A percentile compares a stretch with the other conserved stretches of the same genome.
These are phyloP conservation scores for Calosoma granatense DNA, from an alignment of 1,140 invertebrate species.

Conservation along the genomic window DNA sequence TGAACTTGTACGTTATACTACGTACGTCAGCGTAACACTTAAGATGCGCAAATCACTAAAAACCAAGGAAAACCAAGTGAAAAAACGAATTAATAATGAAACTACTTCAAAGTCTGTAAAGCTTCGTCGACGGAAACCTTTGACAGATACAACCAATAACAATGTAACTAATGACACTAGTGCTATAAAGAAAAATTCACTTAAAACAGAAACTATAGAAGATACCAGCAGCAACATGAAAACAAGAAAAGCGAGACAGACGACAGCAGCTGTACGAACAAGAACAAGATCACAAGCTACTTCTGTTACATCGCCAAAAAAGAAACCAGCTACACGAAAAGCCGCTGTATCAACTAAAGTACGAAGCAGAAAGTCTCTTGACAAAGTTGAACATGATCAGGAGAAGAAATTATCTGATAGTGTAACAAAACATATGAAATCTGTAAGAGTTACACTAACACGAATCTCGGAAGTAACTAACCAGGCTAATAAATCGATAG, in stretches of 20 bases:
- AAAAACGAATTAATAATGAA: too few species aligned
- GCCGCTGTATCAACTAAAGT: background rate
- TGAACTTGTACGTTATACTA: too few species aligned
- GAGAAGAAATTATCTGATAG: too few species aligned
- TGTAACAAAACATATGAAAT: too few species aligned
- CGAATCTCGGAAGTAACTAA: background rate
- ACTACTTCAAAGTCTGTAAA: too few species aligned
- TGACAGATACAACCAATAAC: background rate
- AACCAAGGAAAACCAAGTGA: background rate
- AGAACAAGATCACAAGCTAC: background rate
- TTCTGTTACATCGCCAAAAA: background rate
- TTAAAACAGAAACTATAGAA: too few species aligned
- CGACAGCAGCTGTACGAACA: background rate
- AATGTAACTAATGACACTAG: too few species aligned
- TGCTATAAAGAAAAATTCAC: too few species aligned
- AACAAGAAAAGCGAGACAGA: background rate
- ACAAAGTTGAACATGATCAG: too few species aligned
- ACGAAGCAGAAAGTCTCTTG: background rate
- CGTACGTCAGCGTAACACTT: too few species aligned
- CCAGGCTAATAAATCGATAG: background rate
- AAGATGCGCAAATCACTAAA: background rate
- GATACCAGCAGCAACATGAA: background rate
- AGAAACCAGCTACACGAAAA: too few species aligned
- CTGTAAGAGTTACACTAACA: background rate
- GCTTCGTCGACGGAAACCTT: background rate